A percentile compares a stretch with the other conserved stretches of the same genome.
phyloP scores from a whole-genome alignment of 2,113 vertebrate species.

The Phylloscopus whistleri region DNA sequence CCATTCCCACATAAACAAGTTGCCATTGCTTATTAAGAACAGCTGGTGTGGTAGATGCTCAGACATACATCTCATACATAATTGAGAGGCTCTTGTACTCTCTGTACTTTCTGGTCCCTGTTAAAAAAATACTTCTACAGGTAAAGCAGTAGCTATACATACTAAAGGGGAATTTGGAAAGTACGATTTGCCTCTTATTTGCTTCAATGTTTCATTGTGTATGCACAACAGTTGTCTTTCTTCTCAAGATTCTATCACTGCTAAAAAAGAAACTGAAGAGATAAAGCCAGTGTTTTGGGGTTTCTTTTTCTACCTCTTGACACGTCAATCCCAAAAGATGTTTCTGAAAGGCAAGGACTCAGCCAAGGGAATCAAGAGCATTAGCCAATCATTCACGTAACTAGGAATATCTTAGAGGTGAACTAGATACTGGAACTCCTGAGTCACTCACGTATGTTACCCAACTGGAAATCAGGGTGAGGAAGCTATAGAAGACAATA shows the following conservation, averaged over 20 bases:
- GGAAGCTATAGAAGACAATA: neutral
- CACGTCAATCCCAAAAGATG: neutral
- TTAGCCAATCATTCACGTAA: neutral
- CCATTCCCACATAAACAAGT: neutral
- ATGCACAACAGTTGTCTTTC: neutral
- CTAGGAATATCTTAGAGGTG: neutral
- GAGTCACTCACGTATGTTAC: neutral
- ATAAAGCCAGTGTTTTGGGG: neutral
- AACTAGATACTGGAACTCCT: neutral
- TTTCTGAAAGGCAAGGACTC: neutral
- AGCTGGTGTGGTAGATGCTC: neutral
- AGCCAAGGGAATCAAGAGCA: neutral
- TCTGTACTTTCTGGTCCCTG: neutral
- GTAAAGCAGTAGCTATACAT: neutral
- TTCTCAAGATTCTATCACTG: neutral
- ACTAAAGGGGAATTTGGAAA: neutral
- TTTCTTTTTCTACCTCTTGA: neutral
- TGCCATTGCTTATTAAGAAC: neutral
- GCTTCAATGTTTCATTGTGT: neutral
- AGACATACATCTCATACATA: neutral
- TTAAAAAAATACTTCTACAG: neutral
- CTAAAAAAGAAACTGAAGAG: neutral
- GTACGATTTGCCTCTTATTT: neutral
- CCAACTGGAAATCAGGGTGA: neutral
- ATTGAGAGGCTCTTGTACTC: neutral